Conservation (phyloP, 1,140 invertebrate species). For the Armadillidium nasatum region DNA sequence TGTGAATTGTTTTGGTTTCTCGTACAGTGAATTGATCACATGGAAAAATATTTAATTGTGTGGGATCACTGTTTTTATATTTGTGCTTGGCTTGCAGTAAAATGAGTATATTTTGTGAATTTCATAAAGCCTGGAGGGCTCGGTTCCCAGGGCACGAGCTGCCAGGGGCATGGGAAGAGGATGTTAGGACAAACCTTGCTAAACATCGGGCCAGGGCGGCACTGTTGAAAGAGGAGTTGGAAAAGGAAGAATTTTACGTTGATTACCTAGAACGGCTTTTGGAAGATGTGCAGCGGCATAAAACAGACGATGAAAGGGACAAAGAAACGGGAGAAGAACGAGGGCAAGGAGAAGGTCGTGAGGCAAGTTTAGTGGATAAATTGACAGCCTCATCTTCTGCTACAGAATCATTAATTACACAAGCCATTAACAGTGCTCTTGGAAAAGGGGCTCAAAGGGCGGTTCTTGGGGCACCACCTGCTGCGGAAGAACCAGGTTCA, state of each 20-base stretch:
- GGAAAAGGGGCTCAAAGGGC: background rate
- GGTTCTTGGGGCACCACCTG: background rate
- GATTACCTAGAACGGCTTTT: slow-evolving; percentile 73
- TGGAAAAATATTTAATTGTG: background rate
- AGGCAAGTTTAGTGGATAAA: slow-evolving; percentile 48
- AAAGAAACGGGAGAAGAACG: slow-evolving; percentile 44
- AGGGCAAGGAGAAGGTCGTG: slow-evolving; percentile 44
- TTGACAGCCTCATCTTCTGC: background rate
- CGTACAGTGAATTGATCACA: background rate
- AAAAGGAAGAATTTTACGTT: slow-evolving; percentile 84
- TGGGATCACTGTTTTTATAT: no score
- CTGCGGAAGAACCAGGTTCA: slow-evolving; percentile 16
- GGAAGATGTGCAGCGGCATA: slow-evolving; percentile 69
- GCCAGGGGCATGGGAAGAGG: slow-evolving; percentile 83
- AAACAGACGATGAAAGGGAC: slow-evolving; percentile 40
- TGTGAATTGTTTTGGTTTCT: background rate
- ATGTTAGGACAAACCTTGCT: slow-evolving; percentile 77
- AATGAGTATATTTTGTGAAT: slow-evolving; percentile 84
- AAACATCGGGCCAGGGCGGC: slow-evolving; percentile 75
- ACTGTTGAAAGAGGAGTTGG: slow-evolving; percentile 65
- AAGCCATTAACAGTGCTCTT: background rate
- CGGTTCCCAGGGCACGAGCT: slow-evolving; percentile 80
- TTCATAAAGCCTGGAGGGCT: slow-evolving; percentile 79
- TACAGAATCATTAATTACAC: background rate
- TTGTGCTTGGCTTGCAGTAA: no score